These are phyloP conservation scores for Scaptodrosophila latifasciaeformis DNA, from an alignment of 2,888 invertebrate genomes.

Conservation along the genomic window DNA sequence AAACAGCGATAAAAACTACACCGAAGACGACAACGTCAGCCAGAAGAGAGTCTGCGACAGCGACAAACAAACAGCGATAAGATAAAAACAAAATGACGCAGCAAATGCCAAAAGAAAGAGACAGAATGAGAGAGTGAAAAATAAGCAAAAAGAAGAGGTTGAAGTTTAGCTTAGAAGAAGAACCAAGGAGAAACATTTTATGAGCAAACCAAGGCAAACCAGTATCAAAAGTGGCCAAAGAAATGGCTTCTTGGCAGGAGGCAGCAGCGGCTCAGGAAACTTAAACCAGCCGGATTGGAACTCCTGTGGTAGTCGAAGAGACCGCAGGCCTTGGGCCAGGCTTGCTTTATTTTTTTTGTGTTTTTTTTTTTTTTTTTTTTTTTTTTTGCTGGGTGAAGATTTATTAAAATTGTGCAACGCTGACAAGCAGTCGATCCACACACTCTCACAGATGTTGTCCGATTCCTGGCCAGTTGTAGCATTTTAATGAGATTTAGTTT, in stretches of 20 bases:
- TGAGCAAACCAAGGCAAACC: conserved; percentile 60
- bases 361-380: no score
- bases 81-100: conserved; percentile 19
- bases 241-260: neutral
- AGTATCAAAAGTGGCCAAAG: conserved; percentile 35
- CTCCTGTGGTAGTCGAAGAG: no score
- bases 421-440: conserved; percentile 38
- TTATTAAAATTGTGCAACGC: conserved; percentile 47
- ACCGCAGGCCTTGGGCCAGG: no score
- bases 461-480: no score
- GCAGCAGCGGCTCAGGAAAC: no score
- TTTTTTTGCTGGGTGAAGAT: conserved; percentile 26
- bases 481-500: conserved; percentile 30
- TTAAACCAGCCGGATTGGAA: no score
- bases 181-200: no score
- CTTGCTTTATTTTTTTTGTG: no score
- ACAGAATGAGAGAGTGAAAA: neutral
- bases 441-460: no score
- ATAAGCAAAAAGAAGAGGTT: conserved; percentile 19
- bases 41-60: neutral
- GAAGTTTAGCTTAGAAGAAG: no score
- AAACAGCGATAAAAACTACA: conserved; percentile 30
- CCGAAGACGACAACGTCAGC: conserved; percentile 34
- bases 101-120: conserved; percentile 2
- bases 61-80: conserved; percentile 1